Percentiles rank a stretch among this genome's conserved stretches.
Conservation (phyloP, 1,140 invertebrate species). For the Semibalanus balanoides region DNA sequence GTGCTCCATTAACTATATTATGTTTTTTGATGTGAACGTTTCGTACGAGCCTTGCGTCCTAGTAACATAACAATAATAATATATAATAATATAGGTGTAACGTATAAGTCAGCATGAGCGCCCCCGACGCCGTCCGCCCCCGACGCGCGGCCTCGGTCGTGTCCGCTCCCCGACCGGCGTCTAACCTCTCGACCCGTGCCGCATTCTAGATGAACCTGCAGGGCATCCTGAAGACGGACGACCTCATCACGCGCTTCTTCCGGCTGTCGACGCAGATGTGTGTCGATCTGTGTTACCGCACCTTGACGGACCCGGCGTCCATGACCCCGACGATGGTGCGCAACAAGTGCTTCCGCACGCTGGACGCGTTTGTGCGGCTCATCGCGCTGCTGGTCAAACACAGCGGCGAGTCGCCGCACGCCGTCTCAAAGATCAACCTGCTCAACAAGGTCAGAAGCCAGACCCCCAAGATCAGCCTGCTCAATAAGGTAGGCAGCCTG, state of each 20-base stretch:
- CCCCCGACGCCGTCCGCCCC: too few relatives aligned
- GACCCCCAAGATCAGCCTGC: too few relatives aligned
- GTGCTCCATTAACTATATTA: too few relatives aligned
- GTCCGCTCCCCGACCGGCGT: too few relatives aligned
- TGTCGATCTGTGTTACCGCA: constrained; percentile 82
- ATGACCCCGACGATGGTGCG: constrained; percentile 43
- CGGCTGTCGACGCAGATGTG: constrained; percentile 92
- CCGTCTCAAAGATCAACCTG: constrained; percentile 87
- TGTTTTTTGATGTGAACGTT: too few relatives aligned
- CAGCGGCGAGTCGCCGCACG: constrained; percentile 65
- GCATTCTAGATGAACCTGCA: constrained; percentile 75
- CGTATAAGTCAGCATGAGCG: too few relatives aligned
- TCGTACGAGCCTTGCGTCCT: too few relatives aligned
- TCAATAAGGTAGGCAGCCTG: too few relatives aligned
- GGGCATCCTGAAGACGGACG: constrained; percentile 92
- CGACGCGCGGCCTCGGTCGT: too few relatives aligned
- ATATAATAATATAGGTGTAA: too few relatives aligned
- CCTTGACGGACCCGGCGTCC: constrained; percentile 40
- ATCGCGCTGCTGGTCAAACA: constrained; percentile 94
- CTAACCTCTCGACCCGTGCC: too few relatives aligned
- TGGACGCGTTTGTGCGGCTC: constrained; percentile 88
- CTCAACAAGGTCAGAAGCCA: constrained; percentile 70
- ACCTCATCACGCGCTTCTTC: constrained; percentile 93
- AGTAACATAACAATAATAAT: too few relatives aligned
- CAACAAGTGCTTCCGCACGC: constrained; percentile 85